A percentile compares a stretch with the other conserved stretches of the same genome.
These are phyloP conservation scores for Eolophus roseicapilla DNA, from an alignment of 2,113 vertebrate species.

Conservation along the genomic window DNA sequence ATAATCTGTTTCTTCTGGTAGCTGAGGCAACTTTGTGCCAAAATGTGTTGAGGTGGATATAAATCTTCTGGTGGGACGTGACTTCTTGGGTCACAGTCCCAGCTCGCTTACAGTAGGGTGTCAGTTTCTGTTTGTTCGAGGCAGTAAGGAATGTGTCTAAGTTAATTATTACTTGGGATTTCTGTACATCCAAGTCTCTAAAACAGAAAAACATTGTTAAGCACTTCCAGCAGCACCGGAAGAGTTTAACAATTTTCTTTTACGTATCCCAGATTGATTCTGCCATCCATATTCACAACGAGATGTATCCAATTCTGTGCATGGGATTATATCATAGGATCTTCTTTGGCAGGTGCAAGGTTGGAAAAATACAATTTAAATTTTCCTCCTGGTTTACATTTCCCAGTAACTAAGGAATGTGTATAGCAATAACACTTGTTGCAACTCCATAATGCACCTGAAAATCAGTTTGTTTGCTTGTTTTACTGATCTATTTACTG, in stretches of 20 bases:
- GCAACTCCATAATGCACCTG: background rate
- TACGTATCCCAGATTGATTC: background rate
- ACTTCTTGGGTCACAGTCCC: background rate
- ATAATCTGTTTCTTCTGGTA: background rate
- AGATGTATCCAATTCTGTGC: background rate
- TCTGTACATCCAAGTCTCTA: background rate
- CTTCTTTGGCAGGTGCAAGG: background rate
- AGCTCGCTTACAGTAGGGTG: background rate
- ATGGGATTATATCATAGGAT: background rate
- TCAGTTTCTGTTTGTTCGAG: conserved; percentile 22
- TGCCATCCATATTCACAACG: background rate
- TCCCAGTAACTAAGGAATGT: background rate
- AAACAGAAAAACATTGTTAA: background rate
- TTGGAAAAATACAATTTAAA: background rate
- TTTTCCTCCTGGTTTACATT: background rate
- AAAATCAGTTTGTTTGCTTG: background rate
- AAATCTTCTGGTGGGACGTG: background rate
- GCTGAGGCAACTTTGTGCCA: background rate
- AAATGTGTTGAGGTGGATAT: background rate
- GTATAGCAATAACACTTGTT: background rate
- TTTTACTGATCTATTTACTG: background rate
- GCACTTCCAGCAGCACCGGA: background rate
- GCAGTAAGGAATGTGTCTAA: background rate
- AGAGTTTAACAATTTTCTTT: background rate
- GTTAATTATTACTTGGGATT: conserved; percentile 24